Conservation (phyloP, 2,113 vertebrate genomes). For the Halcyon senegalensis region DNA sequence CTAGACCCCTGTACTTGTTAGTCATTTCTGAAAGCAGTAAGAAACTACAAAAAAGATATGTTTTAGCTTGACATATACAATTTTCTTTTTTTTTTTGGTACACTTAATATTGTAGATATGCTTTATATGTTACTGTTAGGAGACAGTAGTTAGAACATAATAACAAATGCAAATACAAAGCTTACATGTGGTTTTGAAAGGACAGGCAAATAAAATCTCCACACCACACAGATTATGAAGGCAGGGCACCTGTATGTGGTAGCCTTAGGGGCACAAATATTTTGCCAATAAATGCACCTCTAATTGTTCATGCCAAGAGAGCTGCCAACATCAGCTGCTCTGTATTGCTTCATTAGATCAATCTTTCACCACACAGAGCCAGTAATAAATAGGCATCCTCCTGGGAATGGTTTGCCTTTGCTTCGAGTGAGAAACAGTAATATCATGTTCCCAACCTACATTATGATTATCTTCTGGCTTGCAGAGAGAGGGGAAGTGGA, state of each 20-base stretch:
- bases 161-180: background rate
- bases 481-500: background rate
- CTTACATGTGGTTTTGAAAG: background rate
- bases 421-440: background rate
- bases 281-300: slow-evolving; percentile 14
- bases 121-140: background rate
- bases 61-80: background rate
- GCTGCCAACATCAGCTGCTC: background rate
- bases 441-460: background rate
- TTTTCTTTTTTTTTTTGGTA: background rate
- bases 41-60: background rate
- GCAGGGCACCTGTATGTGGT: background rate
- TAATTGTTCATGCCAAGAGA: background rate
- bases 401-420: background rate
- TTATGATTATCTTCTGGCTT: background rate
- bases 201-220: background rate
- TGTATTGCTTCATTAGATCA: background rate
- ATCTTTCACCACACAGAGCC: background rate
- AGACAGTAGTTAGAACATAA: background rate
- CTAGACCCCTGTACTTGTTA: background rate
- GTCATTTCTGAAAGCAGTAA: background rate
- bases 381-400: slow-evolving; percentile 8
- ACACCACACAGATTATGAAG: background rate
- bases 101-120: background rate
- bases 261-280: background rate